A percentile compares a stretch with the other conserved stretches of the same genome.
Conservation (phyloP, 2,888 invertebrate species). For the Pantelozetes paolii region DNA sequence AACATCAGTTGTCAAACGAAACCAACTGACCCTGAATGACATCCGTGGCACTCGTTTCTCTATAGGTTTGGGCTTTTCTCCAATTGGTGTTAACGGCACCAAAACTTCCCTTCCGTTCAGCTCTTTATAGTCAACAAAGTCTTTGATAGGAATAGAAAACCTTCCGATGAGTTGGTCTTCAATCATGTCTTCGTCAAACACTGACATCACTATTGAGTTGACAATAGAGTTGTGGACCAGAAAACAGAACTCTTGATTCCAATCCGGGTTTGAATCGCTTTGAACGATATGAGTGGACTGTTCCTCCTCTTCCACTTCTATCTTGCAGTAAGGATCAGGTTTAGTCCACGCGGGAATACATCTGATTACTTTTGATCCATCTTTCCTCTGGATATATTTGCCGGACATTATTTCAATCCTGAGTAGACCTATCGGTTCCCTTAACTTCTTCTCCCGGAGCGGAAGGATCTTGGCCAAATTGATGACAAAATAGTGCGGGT, state of each 20-base stretch:
- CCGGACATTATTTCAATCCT: conserved; percentile 10
- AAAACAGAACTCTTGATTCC: conserved; percentile 22
- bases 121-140: not conserved
- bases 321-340: conserved; percentile 30
- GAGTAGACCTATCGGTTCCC: conserved; percentile 17
- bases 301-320: conserved; percentile 3
- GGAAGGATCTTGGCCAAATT: conserved; percentile 21
- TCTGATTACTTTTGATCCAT: not conserved
- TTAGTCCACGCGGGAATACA: not conserved
- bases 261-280: conserved; percentile 27
- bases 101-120: not conserved
- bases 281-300: not conserved
- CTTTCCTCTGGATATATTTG: not conserved
- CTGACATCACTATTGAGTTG: conserved; percentile 1
- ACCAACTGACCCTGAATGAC: conserved; percentile 24
- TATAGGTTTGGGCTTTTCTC: not conserved
- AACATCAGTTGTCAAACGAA: not conserved
- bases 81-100: not conserved
- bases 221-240: conserved; percentile 1
- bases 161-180: conserved; percentile 34
- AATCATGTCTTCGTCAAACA: conserved; percentile 17
- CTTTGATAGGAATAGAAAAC: conserved; percentile 22
- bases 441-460: not conserved
- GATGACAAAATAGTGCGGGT: not conserved
- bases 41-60: not conserved